Evolutionary conservation across 2,888 invertebrate species (phyloP).

Genomic region (Tortricodes alternella): DNA sequence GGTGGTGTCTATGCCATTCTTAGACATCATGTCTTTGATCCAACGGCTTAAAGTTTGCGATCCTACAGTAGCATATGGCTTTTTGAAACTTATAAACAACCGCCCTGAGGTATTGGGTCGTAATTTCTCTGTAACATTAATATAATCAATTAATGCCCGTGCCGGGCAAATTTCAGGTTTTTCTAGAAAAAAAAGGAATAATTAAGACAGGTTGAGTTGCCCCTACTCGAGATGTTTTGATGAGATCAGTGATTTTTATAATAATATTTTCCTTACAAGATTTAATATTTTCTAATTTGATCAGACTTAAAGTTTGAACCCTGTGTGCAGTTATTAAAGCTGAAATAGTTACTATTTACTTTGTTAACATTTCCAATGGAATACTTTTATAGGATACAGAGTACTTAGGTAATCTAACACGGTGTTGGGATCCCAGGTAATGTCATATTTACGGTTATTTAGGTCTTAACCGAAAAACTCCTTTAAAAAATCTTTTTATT

Average conservation of each 20-base stretch:
- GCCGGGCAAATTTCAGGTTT: not conserved
- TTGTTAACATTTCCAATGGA: not conserved
- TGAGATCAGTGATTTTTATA: not conserved
- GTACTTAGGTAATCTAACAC: not conserved
- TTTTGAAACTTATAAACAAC: conserved; percentile 3
- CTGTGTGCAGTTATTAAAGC: conserved; percentile 3
- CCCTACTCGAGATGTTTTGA: not conserved
- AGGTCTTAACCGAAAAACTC: not conserved
- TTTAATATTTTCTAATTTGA: not conserved
- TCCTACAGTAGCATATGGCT: not conserved
- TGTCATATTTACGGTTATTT: not conserved
- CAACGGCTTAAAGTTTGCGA: conserved; percentile 2
- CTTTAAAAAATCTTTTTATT: conserved; percentile 3
- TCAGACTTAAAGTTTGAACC: conserved; percentile 5
- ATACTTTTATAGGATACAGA: not conserved
- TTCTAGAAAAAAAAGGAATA: not conserved
- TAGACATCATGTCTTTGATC: not conserved
- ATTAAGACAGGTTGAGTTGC: not conserved
- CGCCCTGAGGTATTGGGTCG: not conserved
- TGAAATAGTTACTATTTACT: conserved; percentile 1
- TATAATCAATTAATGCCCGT: not conserved
- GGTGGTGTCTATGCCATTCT: not conserved
- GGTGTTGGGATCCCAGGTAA: conserved; percentile 1
- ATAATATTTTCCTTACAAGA: not conserved
- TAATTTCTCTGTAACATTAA: not conserved